Percentiles rank a stretch among this genome's conserved stretches.
Conservation (phyloP, 2,113 vertebrate species). For the Todiramphus chloris region DNA sequence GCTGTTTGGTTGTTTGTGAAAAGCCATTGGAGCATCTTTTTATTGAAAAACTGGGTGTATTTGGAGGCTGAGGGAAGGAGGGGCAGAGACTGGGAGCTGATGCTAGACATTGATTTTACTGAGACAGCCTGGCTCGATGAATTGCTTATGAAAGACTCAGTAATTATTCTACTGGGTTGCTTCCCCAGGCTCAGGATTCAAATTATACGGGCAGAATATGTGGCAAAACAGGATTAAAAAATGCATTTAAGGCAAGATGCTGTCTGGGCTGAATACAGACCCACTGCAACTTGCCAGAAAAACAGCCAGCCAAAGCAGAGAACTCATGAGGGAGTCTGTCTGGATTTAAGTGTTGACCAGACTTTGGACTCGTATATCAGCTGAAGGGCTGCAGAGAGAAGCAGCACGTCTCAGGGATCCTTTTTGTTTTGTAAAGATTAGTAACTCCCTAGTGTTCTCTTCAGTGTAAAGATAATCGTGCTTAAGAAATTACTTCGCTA, state of each 20-base stretch:
- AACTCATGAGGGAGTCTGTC: slow-evolving; percentile 20
- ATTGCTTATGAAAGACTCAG: not conserved
- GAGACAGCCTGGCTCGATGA: not conserved
- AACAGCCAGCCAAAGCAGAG: not conserved
- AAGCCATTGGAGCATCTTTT: not conserved
- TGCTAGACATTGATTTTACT: not conserved
- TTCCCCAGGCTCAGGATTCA: slow-evolving; percentile 31
- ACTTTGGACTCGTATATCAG: slow-evolving; percentile 11
- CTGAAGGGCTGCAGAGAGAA: slow-evolving; percentile 15
- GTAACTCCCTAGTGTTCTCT: slow-evolving; percentile 29
- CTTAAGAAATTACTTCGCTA: slow-evolving; percentile 59
- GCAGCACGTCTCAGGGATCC: not conserved
- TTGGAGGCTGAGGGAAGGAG: not conserved
- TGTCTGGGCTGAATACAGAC: not conserved
- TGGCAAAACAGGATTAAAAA: slow-evolving; percentile 36
- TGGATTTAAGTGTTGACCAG: slow-evolving; percentile 22
- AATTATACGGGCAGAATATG: slow-evolving; percentile 17
- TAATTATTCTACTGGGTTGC: slow-evolving; percentile 34
- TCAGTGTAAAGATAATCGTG: not conserved
- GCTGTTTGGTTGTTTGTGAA: not conserved
- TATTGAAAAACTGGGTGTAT: not conserved
- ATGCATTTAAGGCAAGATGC: slow-evolving; percentile 7
- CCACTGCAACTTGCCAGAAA: not conserved
- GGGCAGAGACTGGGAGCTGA: not conserved
- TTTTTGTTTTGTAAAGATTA: slow-evolving; percentile 49